phyloP scores from a whole-genome alignment of 2,888 invertebrate genomes.

The Philhelius pedissequus region DNA sequence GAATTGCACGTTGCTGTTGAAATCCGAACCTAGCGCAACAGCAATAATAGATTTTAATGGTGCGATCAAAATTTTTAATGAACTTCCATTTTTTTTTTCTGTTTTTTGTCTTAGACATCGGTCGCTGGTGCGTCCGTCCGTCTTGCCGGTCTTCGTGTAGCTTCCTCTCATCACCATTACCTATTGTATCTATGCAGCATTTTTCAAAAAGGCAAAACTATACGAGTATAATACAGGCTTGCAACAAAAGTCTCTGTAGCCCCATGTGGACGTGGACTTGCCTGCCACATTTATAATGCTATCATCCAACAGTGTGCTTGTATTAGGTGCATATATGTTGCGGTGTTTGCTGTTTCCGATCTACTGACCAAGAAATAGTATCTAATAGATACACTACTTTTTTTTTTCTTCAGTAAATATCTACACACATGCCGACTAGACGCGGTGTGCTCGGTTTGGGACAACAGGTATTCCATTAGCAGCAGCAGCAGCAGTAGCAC shows the following conservation, averaged over 20 bases:
- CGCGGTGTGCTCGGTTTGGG: conserved; percentile 25
- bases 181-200: neutral
- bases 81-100: conserved; percentile 60
- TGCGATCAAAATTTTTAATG: conserved; percentile 69
- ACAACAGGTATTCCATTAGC: conserved; percentile 46
- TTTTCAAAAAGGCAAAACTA: conserved; percentile 35
- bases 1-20: conserved; percentile 65
- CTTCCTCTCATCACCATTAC: conserved; percentile 1
- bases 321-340: neutral
- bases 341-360: conserved; percentile 56
- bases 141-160: neutral
- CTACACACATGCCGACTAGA: conserved; percentile 18
- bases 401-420: conserved; percentile 26
- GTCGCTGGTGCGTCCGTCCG: neutral
- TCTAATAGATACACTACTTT: conserved; percentile 54
- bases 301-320: neutral
- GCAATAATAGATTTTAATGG: conserved; percentile 69
- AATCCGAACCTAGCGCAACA: conserved; percentile 59
- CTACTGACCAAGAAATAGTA: conserved; percentile 67
- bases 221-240: conserved; percentile 10
- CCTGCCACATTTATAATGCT: conserved; percentile 18
- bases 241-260: conserved; percentile 11
- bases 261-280: conserved; percentile 39
- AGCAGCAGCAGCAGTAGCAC: neutral
- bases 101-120: conserved; percentile 19